Base-by-base conservation (phyloP, 2,888 invertebrate species). In the Diplazon laetatorius region DNA sequence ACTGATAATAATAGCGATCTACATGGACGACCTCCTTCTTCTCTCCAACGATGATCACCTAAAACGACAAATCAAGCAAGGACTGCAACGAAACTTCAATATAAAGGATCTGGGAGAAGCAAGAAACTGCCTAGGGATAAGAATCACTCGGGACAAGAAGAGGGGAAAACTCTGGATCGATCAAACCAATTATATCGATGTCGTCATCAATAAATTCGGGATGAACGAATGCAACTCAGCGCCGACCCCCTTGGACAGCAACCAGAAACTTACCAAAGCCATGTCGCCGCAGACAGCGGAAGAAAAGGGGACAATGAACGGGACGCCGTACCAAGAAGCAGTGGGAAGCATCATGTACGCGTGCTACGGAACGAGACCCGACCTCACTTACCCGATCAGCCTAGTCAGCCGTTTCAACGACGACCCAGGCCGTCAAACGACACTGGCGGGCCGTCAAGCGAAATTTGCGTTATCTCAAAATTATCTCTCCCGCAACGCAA, bases 21-120 rank as follows among this genome's bases (percentile, higher is more conserved):
- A 80, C 42, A 79, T 80, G 0, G 78, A 80, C 59, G 79, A 82
- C 22, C 16, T 82, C 0, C 20, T 80, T 30, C 6, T 30, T 5
- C 30, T 30, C 30, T 30, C 30, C 30, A 57, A 73, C 6, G 39
- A 80, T 22, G n/a, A 3, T 4, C n/a, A 25, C 16, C 42, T 59
- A 10, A 39, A 76, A 1, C 18, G 59, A 8, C 14, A 52, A 10
- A 30, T 30, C 30, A 30, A 30, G 30, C 30, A 30, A 30, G 30
- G 30, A 30, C 30, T 30, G 30, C 30, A 30, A 30, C 30, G 6
- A 30, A 30, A 30, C 30, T 30, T 30, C 30, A 70, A 81, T 44
- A 83, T 83, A 18, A 82, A 83, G 66, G 82, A 84, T 62, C 60
- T 83, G 44, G 82, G 83, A 16, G 46, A 80, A 46, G 55, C 76